These are phyloP conservation scores for Danaus melanippus DNA, from an alignment of 1,140 invertebrate species.

Conservation along the genomic window DNA sequence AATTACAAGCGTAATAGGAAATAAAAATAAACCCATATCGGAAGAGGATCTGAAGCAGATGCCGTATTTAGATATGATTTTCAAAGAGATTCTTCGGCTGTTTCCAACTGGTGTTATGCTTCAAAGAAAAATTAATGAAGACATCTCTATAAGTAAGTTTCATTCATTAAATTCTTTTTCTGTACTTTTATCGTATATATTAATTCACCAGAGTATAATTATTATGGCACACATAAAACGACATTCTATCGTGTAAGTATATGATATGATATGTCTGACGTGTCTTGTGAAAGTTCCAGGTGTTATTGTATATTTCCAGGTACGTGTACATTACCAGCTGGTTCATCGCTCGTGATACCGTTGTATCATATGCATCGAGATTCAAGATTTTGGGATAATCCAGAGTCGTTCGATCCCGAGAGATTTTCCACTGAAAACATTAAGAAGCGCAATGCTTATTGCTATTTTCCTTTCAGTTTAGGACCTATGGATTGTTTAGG, in stretches of 20 bases:
- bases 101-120: constrained; percentile 48
- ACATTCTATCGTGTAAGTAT: no score
- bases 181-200: no score
- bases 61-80: constrained; percentile 48
- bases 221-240: no score
- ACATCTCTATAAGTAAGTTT: constrained; percentile 45
- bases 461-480: constrained; percentile 77
- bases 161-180: neutral
- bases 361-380: constrained; percentile 48
- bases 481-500: constrained; percentile 78
- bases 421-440: constrained; percentile 76
- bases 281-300: no score
- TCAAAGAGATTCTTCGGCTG: constrained; percentile 45
- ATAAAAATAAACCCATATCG: constrained; percentile 28
- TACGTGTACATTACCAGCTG: constrained; percentile 69
- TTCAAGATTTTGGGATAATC: constrained; percentile 39
- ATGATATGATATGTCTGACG: no score
- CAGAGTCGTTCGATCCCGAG: constrained; percentile 76
- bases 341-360: constrained; percentile 46
- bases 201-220: no score
- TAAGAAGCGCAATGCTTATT: constrained; percentile 56
- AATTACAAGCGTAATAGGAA: constrained; percentile 34
- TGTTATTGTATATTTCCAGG: constrained; percentile 36
- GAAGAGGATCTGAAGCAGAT: constrained; percentile 43
- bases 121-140: constrained; percentile 45